Evolutionary conservation across 30 jellyfish, hydroid and myxozoan species (phyloP), one percentile per base, ranked within the genome.

Genomic region (Phacellophora camtschatica): DNA sequence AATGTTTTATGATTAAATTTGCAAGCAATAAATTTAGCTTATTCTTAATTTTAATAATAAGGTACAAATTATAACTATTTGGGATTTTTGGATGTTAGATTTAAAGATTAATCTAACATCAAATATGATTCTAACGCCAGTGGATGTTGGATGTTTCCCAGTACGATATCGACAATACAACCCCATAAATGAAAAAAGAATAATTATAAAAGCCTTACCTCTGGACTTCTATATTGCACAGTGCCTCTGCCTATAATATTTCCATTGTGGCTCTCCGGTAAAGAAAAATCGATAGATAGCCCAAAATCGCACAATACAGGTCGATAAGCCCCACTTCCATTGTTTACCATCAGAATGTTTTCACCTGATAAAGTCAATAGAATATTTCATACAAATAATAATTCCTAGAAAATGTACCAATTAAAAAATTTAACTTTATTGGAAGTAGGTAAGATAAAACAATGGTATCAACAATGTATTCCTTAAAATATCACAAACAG

Each of bases 241-340:
- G 91, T 80, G 10, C 91, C 91, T 66, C 77, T 48, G 11, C 43
- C 84, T 1, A 16, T 42, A 20, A 63, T 19, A 18, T 9, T 16
- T 48, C 34, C 62, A 31, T 0, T 9, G 3, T 22, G 12, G 54
- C 56, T 42, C 9, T 16, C 46, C 2, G 37, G 30, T 39, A n/a
- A n/a, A 0, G 58, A 30, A 10, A 53, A 28, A 18, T 49, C 67
- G 13, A 66, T 46, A 0, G 91, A 71, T 11, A 80, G 41, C 18
- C 91, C 91, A 66, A 64, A 80, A 37, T 80, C 91, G 19, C 77
- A 18, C 6, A 80, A 33, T 9, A 80, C 84, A 1, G 91, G 66
- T 13, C 83, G 83, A 25, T 49, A 33, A 6, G 16, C 48, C 9
- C 84, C 83, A 15, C 77, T 78, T 41, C 36, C 22, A 11, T 42